Evolutionary conservation across 1,140 invertebrate species (phyloP), one percentile per base, ranked within the genome.

Genomic region (Aphelinus atriplicis): DNA sequence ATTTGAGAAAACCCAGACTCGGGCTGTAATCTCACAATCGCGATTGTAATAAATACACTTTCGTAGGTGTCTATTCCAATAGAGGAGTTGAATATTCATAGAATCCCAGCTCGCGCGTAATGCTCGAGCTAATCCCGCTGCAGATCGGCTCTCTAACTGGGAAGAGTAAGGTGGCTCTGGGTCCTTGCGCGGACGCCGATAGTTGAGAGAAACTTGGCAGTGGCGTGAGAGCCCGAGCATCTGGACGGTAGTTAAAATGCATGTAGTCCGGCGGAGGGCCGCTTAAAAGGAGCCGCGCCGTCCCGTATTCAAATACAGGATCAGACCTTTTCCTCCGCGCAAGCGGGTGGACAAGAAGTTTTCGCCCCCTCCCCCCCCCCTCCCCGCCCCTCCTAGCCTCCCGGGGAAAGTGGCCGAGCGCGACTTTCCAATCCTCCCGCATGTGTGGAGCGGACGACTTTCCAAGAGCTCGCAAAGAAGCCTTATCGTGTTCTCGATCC

Each of bases 271-370:
- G 77, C 69, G 66, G 65, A 55, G 51, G 75, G 68, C 77, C 64
- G 76, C 66, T 65, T 66, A 80, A 76, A 79, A 79, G 73, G 75
- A 81, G 79, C 6, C 6, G 6, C n/a, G 7, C 9, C 62, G 62
- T 85, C 82, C 82, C 86, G 85, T 88, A 88, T 88, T 88, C 87
- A 88, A 88, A 88, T 87, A 87, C 84, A 87, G 85, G 86, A 87
- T 87, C 84, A 88, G 85, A 83, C 83, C 83, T 84, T 82, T 83
- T 80, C 80, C 78, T 77, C 82, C 26, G 26, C 26, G 26, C 26
- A 26, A 26, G 26, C 26, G 26, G 26, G 26, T 81, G 79, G 82
- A 79, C 81, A 82, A 81, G 79, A 87, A 87, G 85, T 87, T 87
- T 87, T 80, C 80, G 81, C 87, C 84, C 84, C 84, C 84, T 86